phyloP scores from a whole-genome alignment of 2,797 vertebrate species.

The Sphenopsis melanotis region DNA sequence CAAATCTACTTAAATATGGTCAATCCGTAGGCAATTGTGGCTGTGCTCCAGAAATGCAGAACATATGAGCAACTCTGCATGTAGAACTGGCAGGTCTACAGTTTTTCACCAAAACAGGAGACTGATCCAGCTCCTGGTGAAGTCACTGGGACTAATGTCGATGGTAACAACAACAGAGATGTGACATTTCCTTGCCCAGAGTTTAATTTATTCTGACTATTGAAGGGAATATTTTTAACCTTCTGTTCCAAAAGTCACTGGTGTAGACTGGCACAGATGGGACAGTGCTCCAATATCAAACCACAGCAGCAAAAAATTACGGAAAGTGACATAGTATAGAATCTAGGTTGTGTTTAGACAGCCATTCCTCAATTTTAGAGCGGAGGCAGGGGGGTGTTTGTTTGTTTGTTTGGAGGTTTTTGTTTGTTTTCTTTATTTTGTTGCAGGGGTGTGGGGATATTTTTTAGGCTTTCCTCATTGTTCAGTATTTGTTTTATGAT shows the following conservation, averaged over 20 bases:
- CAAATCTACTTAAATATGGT: neutral
- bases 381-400: rapidly evolving
- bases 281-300: neutral
- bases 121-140: neutral
- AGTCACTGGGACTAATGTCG: neutral
- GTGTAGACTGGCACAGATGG: neutral
- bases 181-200: neutral
- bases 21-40: neutral
- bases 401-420: neutral
- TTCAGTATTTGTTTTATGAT: slow-evolving; percentile 74
- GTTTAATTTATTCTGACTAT: neutral
- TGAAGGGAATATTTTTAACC: neutral
- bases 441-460: rapidly evolving
- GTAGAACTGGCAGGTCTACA: neutral
- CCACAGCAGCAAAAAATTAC: neutral
- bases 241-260: neutral
- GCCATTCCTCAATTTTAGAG: slow-evolving; percentile 22
- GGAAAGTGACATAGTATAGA: neutral
- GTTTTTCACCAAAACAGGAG: neutral
- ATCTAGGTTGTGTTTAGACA: neutral
- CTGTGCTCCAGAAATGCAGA: neutral
- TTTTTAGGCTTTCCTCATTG: slow-evolving; percentile 19
- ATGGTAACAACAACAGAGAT: neutral
- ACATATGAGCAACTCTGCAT: neutral
- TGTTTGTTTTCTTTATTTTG: rapidly evolving